Evolutionary conservation across 2,797 vertebrate species (phyloP).

Genomic region (Anguilla obscura): DNA sequence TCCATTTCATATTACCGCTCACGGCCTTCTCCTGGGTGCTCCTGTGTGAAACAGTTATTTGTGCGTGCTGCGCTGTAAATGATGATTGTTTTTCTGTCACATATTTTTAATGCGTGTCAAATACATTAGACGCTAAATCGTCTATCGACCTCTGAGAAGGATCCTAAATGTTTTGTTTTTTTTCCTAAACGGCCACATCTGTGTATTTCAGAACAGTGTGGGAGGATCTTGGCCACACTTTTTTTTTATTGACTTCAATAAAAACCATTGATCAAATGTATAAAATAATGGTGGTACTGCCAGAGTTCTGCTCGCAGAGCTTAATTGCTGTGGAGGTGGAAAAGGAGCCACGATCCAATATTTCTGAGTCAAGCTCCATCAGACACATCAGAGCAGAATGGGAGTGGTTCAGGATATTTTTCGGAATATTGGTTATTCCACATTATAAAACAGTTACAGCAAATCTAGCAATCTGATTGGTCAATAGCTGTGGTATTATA

Average conservation of each 20-base stretch:
- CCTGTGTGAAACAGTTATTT: constrained; percentile 37
- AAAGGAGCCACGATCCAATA: neutral
- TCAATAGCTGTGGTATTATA: no score
- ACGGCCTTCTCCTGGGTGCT: constrained; percentile 26
- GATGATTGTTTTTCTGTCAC: neutral
- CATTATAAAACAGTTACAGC: no score
- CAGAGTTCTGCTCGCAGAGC: neutral
- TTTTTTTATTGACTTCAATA: neutral
- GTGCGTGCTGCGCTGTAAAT: constrained; percentile 23
- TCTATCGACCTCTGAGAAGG: constrained; percentile 11
- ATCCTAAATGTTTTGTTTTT: neutral
- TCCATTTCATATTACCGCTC: constrained; percentile 36
- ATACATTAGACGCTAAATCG: constrained; percentile 24
- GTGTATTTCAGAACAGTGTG: neutral
- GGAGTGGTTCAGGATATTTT: neutral
- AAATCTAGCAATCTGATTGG: no score
- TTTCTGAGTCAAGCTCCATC: neutral
- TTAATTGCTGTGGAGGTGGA: neutral
- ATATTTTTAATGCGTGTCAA: neutral
- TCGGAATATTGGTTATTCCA: neutral
- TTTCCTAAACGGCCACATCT: neutral
- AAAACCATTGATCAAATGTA: neutral
- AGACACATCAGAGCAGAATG: neutral
- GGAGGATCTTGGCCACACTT: neutral
- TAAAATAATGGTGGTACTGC: neutral